Conservation (phyloP, 2,888 invertebrate species). For the Penaeus monodon region DNA sequence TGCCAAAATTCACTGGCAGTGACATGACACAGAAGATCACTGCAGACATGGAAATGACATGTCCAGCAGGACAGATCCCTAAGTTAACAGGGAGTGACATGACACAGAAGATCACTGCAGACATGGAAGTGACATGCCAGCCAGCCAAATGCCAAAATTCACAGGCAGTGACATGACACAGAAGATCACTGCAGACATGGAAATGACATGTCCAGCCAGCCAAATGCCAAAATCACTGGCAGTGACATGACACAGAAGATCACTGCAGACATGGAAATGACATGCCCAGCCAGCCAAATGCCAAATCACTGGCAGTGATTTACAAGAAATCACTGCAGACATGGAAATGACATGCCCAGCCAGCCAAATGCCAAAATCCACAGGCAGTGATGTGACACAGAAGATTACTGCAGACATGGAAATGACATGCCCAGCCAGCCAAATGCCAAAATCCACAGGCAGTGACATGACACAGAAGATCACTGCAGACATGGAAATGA, state of each 20-base stretch:
- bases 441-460: background rate
- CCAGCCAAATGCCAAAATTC: no score
- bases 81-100: no score
- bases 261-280: background rate
- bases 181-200: no score
- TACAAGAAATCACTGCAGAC: background rate
- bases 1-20: no score
- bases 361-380: background rate
- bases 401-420: slow-evolving; percentile 1
- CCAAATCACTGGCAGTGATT: background rate
- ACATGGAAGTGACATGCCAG: no score
- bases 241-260: background rate
- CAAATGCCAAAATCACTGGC: background rate
- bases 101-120: no score
- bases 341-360: slow-evolving; percentile 11
- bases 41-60: no score
- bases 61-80: no score
- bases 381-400: background rate
- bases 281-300: background rate
- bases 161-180: no score
- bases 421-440: background rate
- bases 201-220: background rate
- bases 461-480: slow-evolving; percentile 7
- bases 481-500: slow-evolving; percentile 12
- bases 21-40: no score